phyloP scores from a whole-genome alignment of 1,140 invertebrate species.

The Drosophila sucinea region DNA sequence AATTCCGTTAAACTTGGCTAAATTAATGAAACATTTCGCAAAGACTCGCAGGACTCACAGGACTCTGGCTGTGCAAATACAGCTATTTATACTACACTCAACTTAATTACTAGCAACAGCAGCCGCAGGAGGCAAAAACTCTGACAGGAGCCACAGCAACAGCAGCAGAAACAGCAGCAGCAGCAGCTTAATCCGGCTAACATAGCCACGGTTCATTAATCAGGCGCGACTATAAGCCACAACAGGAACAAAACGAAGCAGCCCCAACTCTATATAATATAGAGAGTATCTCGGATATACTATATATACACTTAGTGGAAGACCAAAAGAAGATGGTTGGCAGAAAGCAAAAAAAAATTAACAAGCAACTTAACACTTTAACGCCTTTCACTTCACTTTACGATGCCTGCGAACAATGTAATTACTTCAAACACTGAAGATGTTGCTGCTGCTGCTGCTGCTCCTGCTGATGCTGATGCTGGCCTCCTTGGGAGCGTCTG shows the following conservation, averaged over 20 bases:
- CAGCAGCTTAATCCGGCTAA: constrained; percentile 66
- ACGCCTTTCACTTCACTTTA: constrained; percentile 79
- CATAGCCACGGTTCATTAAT: constrained; percentile 78
- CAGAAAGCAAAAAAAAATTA: constrained; percentile 59
- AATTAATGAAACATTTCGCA: constrained; percentile 76
- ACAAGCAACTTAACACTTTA: constrained; percentile 82
- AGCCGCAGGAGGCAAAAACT: constrained; percentile 52
- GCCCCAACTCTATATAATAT: constrained; percentile 5
- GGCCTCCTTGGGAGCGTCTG: constrained; percentile 25
- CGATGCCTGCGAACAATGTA: constrained; percentile 77
- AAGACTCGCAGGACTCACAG: constrained; percentile 16
- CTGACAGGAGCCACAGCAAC: constrained; percentile 38
- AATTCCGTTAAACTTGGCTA: constrained; percentile 62
- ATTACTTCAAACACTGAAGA: constrained; percentile 77
- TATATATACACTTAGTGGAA: background rate
- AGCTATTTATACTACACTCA: constrained; percentile 81
- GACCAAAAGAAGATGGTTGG: constrained; percentile 25
- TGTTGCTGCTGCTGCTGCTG: constrained; percentile 23
- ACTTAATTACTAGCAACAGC: constrained; percentile 76
- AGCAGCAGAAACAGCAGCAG: constrained; percentile 27
- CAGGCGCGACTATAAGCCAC: constrained; percentile 77
- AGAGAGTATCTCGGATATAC: constrained; percentile 14
- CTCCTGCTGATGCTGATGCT: constrained; percentile 4
- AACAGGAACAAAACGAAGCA: constrained; percentile 58
- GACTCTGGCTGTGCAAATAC: constrained; percentile 69